Evolutionary conservation across 2,888 invertebrate genomes (phyloP).

Genomic region (Caenorhabditis imperialis): DNA sequence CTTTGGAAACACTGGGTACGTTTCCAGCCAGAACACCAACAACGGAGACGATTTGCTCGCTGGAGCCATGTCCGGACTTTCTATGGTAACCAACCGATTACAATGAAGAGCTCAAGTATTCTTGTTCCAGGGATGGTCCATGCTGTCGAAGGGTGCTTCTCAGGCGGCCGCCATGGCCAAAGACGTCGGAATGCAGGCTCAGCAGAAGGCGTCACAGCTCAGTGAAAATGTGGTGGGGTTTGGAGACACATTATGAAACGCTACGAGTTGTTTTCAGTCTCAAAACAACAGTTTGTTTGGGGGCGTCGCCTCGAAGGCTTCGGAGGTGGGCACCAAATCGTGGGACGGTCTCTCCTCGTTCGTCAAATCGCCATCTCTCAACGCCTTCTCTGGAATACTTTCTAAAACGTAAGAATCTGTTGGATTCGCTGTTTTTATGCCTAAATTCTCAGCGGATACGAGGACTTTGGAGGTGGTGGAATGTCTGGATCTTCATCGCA

Average conservation of each 20-base stretch:
- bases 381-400: slow-evolving; percentile 66
- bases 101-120: no score
- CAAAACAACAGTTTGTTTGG: slow-evolving; percentile 64
- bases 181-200: slow-evolving; percentile 73
- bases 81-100: slow-evolving; percentile 62
- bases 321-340: slow-evolving; percentile 73
- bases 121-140: slow-evolving; percentile 72
- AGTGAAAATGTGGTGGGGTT: slow-evolving; percentile 59
- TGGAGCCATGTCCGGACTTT: slow-evolving; percentile 75
- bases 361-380: slow-evolving; percentile 77
- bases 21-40: slow-evolving; percentile 27
- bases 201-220: slow-evolving; percentile 74
- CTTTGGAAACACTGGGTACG: slow-evolving; percentile 73
- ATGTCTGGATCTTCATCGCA: slow-evolving; percentile 45
- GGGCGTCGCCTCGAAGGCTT: slow-evolving; percentile 69
- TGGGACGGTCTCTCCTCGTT: slow-evolving; percentile 74
- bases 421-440: slow-evolving; percentile 15
- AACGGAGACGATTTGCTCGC: slow-evolving; percentile 67
- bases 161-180: slow-evolving; percentile 75
- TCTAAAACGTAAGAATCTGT: slow-evolving; percentile 48
- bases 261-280: slow-evolving; percentile 51
- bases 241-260: no score
- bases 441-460: slow-evolving; percentile 44
- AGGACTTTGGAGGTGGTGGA: slow-evolving; percentile 51
- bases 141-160: slow-evolving; percentile 74